Base-by-base conservation (phyloP, 2,797 vertebrate genomes). In the Schizopygopsis pylzovi region DNA sequence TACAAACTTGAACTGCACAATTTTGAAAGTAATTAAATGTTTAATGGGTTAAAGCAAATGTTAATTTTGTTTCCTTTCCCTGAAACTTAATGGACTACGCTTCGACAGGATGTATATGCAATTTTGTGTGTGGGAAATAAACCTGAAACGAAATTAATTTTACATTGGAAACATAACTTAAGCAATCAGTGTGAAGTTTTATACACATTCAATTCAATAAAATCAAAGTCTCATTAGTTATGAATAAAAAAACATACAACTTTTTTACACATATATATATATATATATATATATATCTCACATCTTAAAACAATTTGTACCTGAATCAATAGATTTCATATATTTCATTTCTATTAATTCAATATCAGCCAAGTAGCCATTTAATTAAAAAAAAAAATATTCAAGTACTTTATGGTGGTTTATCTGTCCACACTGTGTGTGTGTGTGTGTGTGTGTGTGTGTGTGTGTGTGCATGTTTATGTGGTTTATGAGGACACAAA, bases 391-490 rank as follows among this genome's bases (percentile, higher is more conserved):
- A n/a, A 1, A 33, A 6, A 6, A 15, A 56, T 13, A 59, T 22
- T 22, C 0, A 59, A 28, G 16, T 65, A 1, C 28, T 65, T n/a
- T n/a, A n/a, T n/a, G n/a, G n/a, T n/a, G n/a, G 25, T 28, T 28
- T 28, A 28, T 28, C 25, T 28, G 25, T 28, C 25, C 25, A 28
- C 25, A 28, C 25, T 28, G 68, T 71, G 49, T 86, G 68, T 82
- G 28, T 28, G 28, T 28, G 28, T 28, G 28, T 28, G 28, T 28
- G 28, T 28, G 63, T 78, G 61, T 75, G 81, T 85, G 76, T 79
- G 49, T 80, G 67, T 28, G 28, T 28, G 63, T 78, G 61, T 75
- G 81, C n/a, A n/a, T n/a, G n/a, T n/a, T n/a, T n/a, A n/a, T n/a
- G n/a, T n/a, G n/a, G n/a, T n/a, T n/a, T n/a, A n/a, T n/a, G n/a